Base-by-base conservation (phyloP, 2,113 vertebrate genomes). In the Rhynchomys soricoides region DNA sequence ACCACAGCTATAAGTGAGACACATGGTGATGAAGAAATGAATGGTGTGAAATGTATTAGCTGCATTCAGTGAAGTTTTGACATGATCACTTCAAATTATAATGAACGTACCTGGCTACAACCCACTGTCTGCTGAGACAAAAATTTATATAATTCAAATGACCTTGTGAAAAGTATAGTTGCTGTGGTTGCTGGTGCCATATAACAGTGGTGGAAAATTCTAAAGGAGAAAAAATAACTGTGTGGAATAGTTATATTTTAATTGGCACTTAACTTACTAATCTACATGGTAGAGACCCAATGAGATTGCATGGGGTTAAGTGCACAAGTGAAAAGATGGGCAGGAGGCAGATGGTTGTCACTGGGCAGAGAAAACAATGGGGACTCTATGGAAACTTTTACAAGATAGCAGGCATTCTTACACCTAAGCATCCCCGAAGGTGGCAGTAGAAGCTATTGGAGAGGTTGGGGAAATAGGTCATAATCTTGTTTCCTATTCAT, bases 221-320 rank as follows among this genome's bases (percentile, higher is more conserved):
- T 68, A 62, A n/a, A 40, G 40, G 3, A 52, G 6, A n/a, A n/a
- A 9, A 48, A n/a, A 7, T n/a, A 45, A 55, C 40, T 31, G 5
- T 31, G 3, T 37, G 9, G 17, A 37, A 66, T n/a, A 87, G 4
- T 22, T 8, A 70, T 59, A 57, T 24, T 70, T 68, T 86, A 55
- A 13, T 52, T 77, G 62, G 12, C 7, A 68, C 3, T 73, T 73
- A 45, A 31, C 55, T 57, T 21, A 34, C 12, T 4, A 55, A 21
- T 48, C 24, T 10, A 13, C 29, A 8, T 31, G 16, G 34, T n/a
- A 31, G 21, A 40, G 21, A 37, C 9, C 4, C 7, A 7, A 16
- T n/a, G n/a, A 66, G 15, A 40, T 34, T 37, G 0, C 43, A 45
- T 0, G 1, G n/a, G 5, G 17, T 16, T 17, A 22, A 1, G 50